Conservation (phyloP, 2,797 vertebrate genomes). For the Anableps anableps region DNA sequence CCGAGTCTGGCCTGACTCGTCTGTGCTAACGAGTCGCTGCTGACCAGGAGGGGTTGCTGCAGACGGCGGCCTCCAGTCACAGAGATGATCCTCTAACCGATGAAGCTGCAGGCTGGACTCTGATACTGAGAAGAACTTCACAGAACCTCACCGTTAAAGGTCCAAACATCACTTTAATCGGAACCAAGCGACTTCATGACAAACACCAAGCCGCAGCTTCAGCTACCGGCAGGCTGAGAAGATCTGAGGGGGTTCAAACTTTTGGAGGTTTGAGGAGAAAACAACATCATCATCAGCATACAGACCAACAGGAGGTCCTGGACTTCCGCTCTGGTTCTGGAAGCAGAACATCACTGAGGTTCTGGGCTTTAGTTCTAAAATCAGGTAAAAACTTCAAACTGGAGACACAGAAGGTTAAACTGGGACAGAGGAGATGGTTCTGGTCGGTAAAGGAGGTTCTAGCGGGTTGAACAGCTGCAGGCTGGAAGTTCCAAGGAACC, state of each 20-base stretch:
- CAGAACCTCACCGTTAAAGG: not conserved
- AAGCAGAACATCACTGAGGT: not conserved
- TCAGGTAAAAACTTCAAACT: not conserved
- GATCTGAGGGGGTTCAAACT: too few relatives aligned
- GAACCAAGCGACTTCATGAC: not conserved
- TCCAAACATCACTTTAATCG: not conserved
- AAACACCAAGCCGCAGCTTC: not conserved
- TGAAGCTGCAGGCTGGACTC: not conserved
- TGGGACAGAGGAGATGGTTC: not conserved
- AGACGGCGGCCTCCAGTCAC: too few relatives aligned
- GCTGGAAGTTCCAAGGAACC: not conserved
- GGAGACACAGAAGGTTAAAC: not conserved
- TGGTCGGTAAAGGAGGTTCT: not conserved
- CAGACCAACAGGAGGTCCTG: too few relatives aligned
- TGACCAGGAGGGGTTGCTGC: too few relatives aligned
- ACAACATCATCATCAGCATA: not conserved
- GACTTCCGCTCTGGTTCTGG: too few relatives aligned
- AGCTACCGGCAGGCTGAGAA: too few relatives aligned
- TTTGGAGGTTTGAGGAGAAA: not conserved
- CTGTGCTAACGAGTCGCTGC: too few relatives aligned
- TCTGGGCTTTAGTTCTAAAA: not conserved
- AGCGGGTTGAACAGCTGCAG: not conserved
- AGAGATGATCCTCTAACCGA: not conserved
- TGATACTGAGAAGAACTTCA: not conserved
- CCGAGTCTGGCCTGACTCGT: too few relatives aligned